These are phyloP conservation scores for Neocrepidodera transversa DNA, from an alignment of 2,888 invertebrate genomes.

Conservation along the genomic window DNA sequence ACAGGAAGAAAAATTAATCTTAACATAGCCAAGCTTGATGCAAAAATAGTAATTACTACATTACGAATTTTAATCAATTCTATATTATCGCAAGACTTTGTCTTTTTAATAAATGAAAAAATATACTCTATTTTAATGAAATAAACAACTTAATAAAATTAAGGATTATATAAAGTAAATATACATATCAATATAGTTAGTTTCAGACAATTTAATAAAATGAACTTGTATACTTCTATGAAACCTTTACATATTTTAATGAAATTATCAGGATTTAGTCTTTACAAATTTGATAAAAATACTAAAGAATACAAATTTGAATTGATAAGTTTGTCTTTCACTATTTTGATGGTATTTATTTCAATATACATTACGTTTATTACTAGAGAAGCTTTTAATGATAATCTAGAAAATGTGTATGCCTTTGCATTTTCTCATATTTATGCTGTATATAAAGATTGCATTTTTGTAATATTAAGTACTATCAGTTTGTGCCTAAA, in stretches of 20 bases:
- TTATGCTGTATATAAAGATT: background rate
- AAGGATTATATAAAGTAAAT: no score
- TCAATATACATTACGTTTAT: background rate
- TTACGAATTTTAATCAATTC: no score
- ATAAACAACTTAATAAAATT: no score
- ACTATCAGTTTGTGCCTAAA: background rate
- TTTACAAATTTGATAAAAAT: background rate
- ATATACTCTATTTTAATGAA: no score
- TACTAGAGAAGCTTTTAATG: background rate
- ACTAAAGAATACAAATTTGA: background rate
- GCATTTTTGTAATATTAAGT: background rate
- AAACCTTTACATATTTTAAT: background rate
- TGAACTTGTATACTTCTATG: background rate
- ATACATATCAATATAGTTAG: no score
- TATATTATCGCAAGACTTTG: no score
- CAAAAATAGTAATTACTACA: no score
- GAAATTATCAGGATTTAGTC: background rate
- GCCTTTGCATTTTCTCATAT: background rate
- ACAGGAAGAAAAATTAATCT: no score
- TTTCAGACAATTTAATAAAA: no score
- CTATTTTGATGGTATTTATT: background rate
- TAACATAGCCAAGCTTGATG: no score
- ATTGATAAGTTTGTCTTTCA: background rate
- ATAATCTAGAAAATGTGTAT: background rate
- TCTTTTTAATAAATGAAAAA: no score